Evolutionary conservation across 2,113 vertebrate species (phyloP).

Genomic region (Sander lucioperca): DNA sequence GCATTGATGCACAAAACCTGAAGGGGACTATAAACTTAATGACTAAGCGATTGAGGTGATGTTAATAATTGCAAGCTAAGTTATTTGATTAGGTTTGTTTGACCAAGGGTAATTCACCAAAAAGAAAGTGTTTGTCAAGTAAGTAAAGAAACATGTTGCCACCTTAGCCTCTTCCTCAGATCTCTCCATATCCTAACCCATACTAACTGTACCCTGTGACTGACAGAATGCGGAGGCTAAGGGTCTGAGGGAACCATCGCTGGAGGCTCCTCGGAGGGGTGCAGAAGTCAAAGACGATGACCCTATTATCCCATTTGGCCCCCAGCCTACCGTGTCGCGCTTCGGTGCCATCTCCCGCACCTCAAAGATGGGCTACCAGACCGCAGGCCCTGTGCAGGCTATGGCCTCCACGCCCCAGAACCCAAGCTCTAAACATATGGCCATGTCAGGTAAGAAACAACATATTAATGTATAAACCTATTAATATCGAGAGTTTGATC

Average conservation of each 20-base stretch:
- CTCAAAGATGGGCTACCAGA: slow-evolving; percentile 95
- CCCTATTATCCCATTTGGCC: slow-evolving; percentile 97
- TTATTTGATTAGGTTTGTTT: not conserved
- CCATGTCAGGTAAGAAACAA: slow-evolving; percentile 86
- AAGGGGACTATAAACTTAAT: not conserved
- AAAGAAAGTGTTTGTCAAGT: not conserved
- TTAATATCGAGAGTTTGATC: not conserved
- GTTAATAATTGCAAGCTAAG: too few species aligned
- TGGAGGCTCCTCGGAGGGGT: slow-evolving; percentile 92
- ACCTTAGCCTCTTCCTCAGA: not conserved
- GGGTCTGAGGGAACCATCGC: slow-evolving; percentile 88
- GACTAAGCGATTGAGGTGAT: not conserved
- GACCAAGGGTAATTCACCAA: not conserved
- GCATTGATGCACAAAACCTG: not conserved
- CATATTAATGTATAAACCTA: not conserved
- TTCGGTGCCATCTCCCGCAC: slow-evolving; percentile 98
- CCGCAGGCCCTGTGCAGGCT: slow-evolving; percentile 90
- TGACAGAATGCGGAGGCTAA: slow-evolving; percentile 93
- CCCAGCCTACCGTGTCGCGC: slow-evolving; percentile 95
- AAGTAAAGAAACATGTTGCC: not conserved
- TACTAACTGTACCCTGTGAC: not conserved
- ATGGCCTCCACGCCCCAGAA: slow-evolving; percentile 89
- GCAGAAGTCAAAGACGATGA: slow-evolving; percentile 94
- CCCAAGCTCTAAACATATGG: slow-evolving; percentile 90
- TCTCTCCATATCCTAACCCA: not conserved